These are phyloP conservation scores for Holothuria glaberrima DNA, from an alignment of 35 echinoderm and acorn worm species.

Conservation along the genomic window DNA sequence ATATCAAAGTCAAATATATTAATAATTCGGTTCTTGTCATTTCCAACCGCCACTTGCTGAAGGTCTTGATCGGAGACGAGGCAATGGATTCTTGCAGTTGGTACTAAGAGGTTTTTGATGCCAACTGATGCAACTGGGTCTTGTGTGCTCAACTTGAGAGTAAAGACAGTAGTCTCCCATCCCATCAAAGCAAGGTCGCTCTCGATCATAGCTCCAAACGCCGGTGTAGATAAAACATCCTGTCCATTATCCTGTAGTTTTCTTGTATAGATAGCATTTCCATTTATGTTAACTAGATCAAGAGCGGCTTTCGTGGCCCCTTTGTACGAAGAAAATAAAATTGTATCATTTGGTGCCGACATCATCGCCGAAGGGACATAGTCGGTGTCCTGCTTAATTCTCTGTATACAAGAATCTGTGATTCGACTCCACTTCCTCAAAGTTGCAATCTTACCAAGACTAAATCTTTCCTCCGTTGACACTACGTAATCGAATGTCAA, in stretches of 20 bases:
- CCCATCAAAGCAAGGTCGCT: not conserved
- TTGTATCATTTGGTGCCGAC: not conserved
- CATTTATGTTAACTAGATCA: constrained; percentile 23
- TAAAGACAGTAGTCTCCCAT: constrained; percentile 25
- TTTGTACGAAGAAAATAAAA: constrained; percentile 32
- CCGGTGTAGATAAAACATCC: not conserved
- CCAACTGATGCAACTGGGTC: constrained; percentile 12
- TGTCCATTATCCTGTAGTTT: constrained; percentile 49
- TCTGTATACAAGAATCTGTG: not conserved
- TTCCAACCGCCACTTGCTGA: not conserved
- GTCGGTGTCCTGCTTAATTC: not conserved
- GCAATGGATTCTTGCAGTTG: constrained; percentile 19
- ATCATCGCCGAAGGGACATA: constrained; percentile 1
- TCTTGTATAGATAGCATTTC: constrained; percentile 11
- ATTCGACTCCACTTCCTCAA: not conserved
- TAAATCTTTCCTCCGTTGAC: not conserved
- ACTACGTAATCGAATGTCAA: constrained; percentile 11
- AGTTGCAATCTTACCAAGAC: constrained; percentile 19
- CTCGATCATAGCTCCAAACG: constrained; percentile 1
- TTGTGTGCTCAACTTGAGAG: not conserved
- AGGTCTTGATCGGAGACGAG: not conserved
- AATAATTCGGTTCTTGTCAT: constrained; percentile 25
- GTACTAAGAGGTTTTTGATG: not conserved
- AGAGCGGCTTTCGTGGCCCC: constrained; percentile 4
- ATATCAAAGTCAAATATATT: constrained; percentile 1